Base-by-base conservation (phyloP, 2,113 vertebrate species). In the Nerophis ophidion region DNA sequence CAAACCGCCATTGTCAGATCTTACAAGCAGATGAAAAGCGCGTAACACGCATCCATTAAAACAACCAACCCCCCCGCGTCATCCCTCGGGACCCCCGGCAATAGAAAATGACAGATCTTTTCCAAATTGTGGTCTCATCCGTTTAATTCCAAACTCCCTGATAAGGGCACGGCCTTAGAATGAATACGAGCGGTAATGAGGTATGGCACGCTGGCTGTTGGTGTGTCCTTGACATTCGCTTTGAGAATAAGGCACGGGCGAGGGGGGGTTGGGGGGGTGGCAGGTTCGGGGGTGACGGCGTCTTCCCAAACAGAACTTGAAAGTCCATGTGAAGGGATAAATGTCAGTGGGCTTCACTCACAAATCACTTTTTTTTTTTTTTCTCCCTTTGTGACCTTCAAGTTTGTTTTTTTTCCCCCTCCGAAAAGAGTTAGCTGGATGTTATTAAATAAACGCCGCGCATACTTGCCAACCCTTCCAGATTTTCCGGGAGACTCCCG, bases 141-240 rank as follows among this genome's bases (percentile, higher is more conserved):
- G 57, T 86, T 87, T 88, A 73, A 81, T 90, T 82, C 67, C 60
- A 72, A 81, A 70, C 63, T 61, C 53, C 60, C 69, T 81, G 86
- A 88, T 85, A 87, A 86, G 80, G 75, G 77, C 81, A 72, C 77
- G 59, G 59, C 55, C 61, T 78, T 75, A 68, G 76, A 86, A 86
- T 85, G 84, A 86, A 88, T 86, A 76, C 60, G 70, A 68, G 51
- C 77, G 60, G 72, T 88, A 85, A 90, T 86, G 84, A 87, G 78
- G 66, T 79, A 66, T 77, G 82, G 77, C 84, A 68, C 72, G n/a
- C n/a, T n/a, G 26, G 38, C 62, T 69, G 81, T 81, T 79, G 80
- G 66, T 65, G 67, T 76, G 87, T 81, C 88, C 89, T 90, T 90
- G 84, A 89, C 88, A 88, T 89, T 89, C 84, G 79, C 82, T 77